Conservation (phyloP, 2,888 invertebrate genomes). For the Heterodera filipjevi region DNA sequence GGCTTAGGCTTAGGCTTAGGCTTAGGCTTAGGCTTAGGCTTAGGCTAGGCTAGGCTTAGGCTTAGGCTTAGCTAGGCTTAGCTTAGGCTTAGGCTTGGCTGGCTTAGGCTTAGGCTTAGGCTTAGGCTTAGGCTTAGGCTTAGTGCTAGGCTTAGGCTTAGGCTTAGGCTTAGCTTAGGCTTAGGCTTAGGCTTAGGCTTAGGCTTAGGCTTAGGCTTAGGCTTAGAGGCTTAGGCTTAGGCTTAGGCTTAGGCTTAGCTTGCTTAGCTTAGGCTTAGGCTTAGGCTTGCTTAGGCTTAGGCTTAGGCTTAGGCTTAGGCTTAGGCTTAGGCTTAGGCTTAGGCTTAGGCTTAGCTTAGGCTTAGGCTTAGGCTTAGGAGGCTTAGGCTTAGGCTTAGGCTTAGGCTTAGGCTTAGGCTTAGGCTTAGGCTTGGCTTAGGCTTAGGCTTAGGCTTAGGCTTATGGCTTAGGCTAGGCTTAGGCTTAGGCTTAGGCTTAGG, state of each 20-base stretch:
- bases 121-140: slow-evolving; percentile 33
- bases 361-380: slow-evolving; percentile 40
- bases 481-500: slow-evolving; percentile 26
- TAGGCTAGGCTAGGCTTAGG: slow-evolving; percentile 34
- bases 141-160: not conserved
- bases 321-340: slow-evolving; percentile 39
- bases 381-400: slow-evolving; percentile 16
- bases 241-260: slow-evolving; percentile 43
- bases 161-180: slow-evolving; percentile 26
- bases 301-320: slow-evolving; percentile 44
- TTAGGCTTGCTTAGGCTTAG: slow-evolving; percentile 42
- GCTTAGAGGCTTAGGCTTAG: slow-evolving; percentile 41
- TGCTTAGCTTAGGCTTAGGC: slow-evolving; percentile 13
- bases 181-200: slow-evolving; percentile 34
- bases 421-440: slow-evolving; percentile 36
- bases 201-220: slow-evolving; percentile 32
- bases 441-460: slow-evolving; percentile 31
- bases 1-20: slow-evolving; percentile 25
- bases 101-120: slow-evolving; percentile 34
- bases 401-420: slow-evolving; percentile 41
- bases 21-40: too few species aligned
- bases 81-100: too few species aligned
- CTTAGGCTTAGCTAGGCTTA: slow-evolving; percentile 32
- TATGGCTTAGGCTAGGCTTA: slow-evolving; percentile 34
- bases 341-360: slow-evolving; percentile 42